A percentile compares a stretch with the other conserved stretches of the same genome.
These are phyloP conservation scores for Triplophysa siluroides DNA, from an alignment of 2,113 vertebrate genomes.

Conservation along the genomic window DNA sequence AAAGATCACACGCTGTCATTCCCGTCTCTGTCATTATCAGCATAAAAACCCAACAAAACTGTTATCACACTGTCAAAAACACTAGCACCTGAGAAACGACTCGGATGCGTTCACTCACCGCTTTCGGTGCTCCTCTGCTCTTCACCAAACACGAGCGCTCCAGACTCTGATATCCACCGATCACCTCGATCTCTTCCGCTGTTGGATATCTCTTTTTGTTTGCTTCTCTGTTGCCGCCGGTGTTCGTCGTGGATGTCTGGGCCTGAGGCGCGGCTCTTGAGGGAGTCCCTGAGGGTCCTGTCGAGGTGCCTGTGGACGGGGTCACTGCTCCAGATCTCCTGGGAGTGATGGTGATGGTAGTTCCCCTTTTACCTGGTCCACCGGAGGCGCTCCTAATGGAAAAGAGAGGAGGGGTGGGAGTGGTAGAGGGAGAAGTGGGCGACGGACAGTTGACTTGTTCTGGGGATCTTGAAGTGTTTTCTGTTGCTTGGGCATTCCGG, in stretches of 20 bases:
- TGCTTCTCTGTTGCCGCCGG: conserved; percentile 44
- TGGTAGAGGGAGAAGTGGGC: conserved; percentile 59
- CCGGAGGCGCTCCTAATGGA: conserved; percentile 73
- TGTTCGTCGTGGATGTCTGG: conserved; percentile 28
- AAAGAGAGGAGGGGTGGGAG: conserved; percentile 61
- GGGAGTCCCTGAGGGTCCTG: conserved; percentile 12
- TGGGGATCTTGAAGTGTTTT: conserved; percentile 52
- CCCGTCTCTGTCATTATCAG: background rate
- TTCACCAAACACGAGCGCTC: conserved; percentile 84
- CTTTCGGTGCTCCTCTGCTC: conserved; percentile 75
- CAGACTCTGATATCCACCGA: conserved; percentile 86
- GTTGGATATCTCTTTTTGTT: conserved; percentile 84
- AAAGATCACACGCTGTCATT: conserved; percentile 25
- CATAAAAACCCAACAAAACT: background rate
- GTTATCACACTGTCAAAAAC: no score
- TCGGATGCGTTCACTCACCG: conserved; percentile 69
- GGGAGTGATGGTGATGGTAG: conserved; percentile 86
- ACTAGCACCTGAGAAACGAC: no score
- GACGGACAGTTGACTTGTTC: conserved; percentile 51
- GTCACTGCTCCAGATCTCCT: conserved; percentile 56
- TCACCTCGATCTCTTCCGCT: conserved; percentile 87
- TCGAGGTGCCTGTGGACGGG: background rate
- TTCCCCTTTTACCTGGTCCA: conserved; percentile 78
- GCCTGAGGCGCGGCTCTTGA: conserved; percentile 28
- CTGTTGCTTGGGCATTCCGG: conserved; percentile 54